These are phyloP conservation scores for Butorides virescens DNA, from an alignment of 2,113 vertebrate genomes.

Conservation along the genomic window DNA sequence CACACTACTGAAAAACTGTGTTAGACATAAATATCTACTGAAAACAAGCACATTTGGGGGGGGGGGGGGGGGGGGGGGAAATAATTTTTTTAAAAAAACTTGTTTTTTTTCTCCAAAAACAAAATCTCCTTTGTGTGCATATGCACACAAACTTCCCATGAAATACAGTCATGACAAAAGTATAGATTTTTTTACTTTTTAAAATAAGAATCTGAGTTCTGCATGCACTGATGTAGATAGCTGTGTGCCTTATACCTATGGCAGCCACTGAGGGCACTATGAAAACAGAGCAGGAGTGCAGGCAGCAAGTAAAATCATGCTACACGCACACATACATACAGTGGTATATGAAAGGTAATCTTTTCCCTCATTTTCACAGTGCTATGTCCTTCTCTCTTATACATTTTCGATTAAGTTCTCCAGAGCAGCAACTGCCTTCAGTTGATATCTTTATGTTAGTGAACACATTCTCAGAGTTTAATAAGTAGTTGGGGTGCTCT, in stretches of 20 bases:
- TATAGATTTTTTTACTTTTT: neutral
- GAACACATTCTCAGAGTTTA: neutral
- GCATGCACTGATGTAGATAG: neutral
- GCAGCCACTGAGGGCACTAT: neutral
- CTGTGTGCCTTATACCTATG: neutral
- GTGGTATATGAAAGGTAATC: neutral
- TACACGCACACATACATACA: neutral
- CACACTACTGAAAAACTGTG: neutral
- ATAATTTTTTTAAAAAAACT: neutral
- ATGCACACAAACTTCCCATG: neutral
- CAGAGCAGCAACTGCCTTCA: neutral
- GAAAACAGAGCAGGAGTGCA: neutral
- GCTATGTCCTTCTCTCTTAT: neutral
- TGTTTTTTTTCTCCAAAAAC: neutral
- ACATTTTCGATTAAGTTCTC: neutral
- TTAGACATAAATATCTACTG: neutral
- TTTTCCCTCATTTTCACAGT: neutral
- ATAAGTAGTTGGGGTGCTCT: neutral
- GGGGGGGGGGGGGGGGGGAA: neutral
- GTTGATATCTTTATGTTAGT: neutral
- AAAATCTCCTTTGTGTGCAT: neutral
- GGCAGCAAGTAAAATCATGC: neutral
- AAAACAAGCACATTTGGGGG: neutral
- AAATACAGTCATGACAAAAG: neutral
- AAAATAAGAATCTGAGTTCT: neutral